These are phyloP conservation scores for Ancistrus triradiatus DNA, from an alignment of 2,113 vertebrate species.

Conservation along the genomic window DNA sequence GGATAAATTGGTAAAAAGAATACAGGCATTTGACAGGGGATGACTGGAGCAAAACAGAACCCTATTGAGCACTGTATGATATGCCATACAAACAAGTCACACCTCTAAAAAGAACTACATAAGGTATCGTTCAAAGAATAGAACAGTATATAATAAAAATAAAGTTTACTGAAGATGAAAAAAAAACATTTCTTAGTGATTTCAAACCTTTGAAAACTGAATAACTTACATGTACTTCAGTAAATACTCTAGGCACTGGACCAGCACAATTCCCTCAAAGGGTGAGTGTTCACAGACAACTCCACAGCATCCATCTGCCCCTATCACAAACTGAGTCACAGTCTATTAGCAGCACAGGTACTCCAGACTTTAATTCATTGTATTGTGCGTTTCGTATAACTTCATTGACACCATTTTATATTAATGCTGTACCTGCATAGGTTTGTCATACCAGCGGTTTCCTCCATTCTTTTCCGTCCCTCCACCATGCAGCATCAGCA, in stretches of 20 bases:
- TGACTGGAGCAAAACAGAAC: no score
- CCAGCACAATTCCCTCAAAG: slow-evolving; percentile 92
- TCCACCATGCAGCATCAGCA: slow-evolving; percentile 86
- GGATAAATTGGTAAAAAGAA: no score
- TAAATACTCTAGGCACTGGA: slow-evolving; percentile 89
- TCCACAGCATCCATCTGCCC: slow-evolving; percentile 86
- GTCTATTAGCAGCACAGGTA: slow-evolving; percentile 25
- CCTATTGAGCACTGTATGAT: no score
- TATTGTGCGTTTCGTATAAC: neutral
- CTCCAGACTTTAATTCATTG: neutral
- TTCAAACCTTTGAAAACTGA: no score
- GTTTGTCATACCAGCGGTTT: slow-evolving; percentile 98
- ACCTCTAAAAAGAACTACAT: neutral
- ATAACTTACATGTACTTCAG: slow-evolving; percentile 88
- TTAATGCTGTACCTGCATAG: slow-evolving; percentile 82
- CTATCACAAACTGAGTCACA: slow-evolving; percentile 81
- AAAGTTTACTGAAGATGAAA: no score
- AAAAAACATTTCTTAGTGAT: no score
- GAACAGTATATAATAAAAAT: neutral
- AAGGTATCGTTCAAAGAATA: neutral
- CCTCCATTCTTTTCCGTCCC: slow-evolving; percentile 77
- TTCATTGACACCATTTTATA: neutral
- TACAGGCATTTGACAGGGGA: no score
- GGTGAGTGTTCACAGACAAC: slow-evolving; percentile 93
- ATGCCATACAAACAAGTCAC: no score